Percentiles rank a stretch among this genome's conserved stretches.
Evolutionary conservation across 1,140 invertebrate genomes (phyloP).

Genomic region (Lepidurus couesii): DNA sequence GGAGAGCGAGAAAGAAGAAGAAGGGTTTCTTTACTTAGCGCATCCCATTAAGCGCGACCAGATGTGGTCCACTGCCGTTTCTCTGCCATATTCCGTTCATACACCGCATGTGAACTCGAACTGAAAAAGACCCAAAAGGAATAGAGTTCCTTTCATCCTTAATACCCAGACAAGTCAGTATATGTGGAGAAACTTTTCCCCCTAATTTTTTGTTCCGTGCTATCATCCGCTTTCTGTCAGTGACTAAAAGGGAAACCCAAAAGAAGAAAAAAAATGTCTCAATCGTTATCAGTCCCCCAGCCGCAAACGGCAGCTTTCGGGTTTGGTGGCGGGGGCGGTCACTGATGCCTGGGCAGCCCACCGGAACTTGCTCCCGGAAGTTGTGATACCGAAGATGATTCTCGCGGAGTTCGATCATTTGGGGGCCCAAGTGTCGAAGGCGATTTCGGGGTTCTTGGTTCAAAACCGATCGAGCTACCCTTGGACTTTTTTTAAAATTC

Average conservation of each 20-base stretch:
- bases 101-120: not conserved
- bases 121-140: not conserved
- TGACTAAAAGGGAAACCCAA: not conserved
- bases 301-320: not conserved
- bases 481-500: not conserved
- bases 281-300: not conserved
- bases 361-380: not conserved
- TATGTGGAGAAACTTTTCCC: not conserved
- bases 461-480: not conserved
- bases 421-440: not conserved
- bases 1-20: not conserved
- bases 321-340: not conserved
- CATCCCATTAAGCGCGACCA: constrained; percentile 18
- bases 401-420: not conserved
- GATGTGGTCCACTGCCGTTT: constrained; percentile 21
- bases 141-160: not conserved
- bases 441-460: not conserved
- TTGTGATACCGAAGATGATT: not conserved
- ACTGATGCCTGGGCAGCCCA: not conserved
- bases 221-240: not conserved
- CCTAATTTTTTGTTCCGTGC: not conserved
- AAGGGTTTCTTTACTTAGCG: constrained; percentile 18
- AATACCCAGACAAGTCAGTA: not conserved
- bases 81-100: not conserved
- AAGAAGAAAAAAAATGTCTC: not conserved